Conservation (phyloP, 2,113 vertebrate species). For the Brevimyrus niger region DNA sequence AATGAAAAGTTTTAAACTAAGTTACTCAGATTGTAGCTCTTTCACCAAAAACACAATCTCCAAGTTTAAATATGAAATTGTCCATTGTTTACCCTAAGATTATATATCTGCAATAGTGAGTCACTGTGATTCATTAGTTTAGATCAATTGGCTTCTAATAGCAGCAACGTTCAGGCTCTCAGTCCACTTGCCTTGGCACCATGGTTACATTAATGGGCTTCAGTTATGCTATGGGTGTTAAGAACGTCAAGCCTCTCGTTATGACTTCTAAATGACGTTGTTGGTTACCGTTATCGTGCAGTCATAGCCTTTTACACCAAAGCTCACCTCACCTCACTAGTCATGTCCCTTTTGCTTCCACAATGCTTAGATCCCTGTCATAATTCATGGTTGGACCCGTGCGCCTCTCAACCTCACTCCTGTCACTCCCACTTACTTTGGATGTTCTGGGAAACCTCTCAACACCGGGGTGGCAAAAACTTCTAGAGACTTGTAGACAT, state of each 20-base stretch:
- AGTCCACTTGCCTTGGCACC: neutral
- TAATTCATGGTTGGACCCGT: neutral
- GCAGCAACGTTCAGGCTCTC: neutral
- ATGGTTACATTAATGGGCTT: slow-evolving; percentile 4
- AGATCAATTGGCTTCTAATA: slow-evolving; percentile 19
- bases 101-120: slow-evolving; percentile 12
- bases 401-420: neutral
- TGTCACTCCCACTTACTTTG: neutral
- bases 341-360: neutral
- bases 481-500: neutral
- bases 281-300: slow-evolving; percentile 5
- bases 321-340: neutral
- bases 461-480: neutral
- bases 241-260: neutral
- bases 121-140: slow-evolving; percentile 12
- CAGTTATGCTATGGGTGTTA: slow-evolving; percentile 16
- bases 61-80: neutral
- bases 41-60: neutral
- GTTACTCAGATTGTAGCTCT: neutral
- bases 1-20: neutral
- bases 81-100: neutral
- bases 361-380: neutral
- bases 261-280: slow-evolving; percentile 11
- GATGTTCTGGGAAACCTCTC: neutral
- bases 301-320: slow-evolving; percentile 9